Base-by-base conservation (phyloP, 2,888 invertebrate genomes). In the Brachylomia viminalis region DNA sequence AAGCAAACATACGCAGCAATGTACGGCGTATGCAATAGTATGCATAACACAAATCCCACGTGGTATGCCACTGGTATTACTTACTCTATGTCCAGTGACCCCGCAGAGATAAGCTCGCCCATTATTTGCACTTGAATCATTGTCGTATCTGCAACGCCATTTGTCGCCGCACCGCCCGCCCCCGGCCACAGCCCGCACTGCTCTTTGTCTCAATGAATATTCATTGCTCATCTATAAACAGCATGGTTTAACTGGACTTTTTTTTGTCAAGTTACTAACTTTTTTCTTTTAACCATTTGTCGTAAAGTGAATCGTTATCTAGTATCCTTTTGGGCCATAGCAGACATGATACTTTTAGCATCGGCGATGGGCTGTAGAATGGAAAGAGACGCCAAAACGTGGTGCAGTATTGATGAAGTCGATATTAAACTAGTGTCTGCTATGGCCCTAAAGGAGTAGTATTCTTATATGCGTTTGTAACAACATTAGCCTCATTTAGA, bases 91-190 rank as follows among this genome's bases (percentile, higher is more conserved):
- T 86, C 85, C 90, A 86, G 79, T 80, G 91, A 90, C 89, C 90
- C 85, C 77, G 61, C 71, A 64, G 59, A 89, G 91, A 92, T 93
- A 93, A 92, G 92, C 90, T 75, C 80, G 83, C 81, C 89, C 91
- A 92, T 94, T 94, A 94, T 93, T 92, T 93, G 92, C 92, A 91
- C 92, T 93, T 92, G 92, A 92, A 92, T 92, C 92, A 92, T 91
- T 91, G 90, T 86, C 89, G 87, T 90, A 91, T 91, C 90, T 91
- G 85, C 87, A 86, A 76, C 86, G 91, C 92, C 92, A 92, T 93
- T 92, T 91, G 91, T 92, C 91, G 84, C 80, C 82, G 79, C 87
- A 80, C 79, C 80, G 85, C 82, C 79, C 80, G 85, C 82, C 83
- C 79, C 76, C 76, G 79, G 79, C 71, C 69, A 69, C 79, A 78